Conservation (phyloP, 2,888 invertebrate genomes). For the Argynnis bischoffii region DNA sequence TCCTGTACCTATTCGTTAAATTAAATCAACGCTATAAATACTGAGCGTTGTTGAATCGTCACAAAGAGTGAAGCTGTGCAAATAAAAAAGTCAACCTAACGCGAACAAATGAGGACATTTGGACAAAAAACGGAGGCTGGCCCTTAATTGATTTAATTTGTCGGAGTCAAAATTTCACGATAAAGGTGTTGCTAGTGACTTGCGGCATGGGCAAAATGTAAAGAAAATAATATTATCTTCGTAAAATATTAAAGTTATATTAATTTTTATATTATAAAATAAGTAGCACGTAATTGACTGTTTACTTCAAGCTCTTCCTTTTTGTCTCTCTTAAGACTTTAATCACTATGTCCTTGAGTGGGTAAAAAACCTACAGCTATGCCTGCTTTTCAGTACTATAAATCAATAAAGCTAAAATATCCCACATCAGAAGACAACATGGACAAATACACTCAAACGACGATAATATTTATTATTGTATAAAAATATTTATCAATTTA, state of each 20-base stretch:
- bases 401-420: too few species aligned
- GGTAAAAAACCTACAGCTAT: too few species aligned
- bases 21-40: slow-evolving; percentile 41
- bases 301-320: too few species aligned
- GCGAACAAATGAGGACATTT: slow-evolving; percentile 70
- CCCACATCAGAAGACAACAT: too few species aligned
- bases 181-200: slow-evolving; percentile 49
- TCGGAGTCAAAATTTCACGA: slow-evolving; percentile 66
- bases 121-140: slow-evolving; percentile 62
- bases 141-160: slow-evolving; percentile 80
- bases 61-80: slow-evolving; percentile 42
- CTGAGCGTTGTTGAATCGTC: slow-evolving; percentile 38
- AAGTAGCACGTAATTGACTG: too few species aligned
- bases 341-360: too few species aligned
- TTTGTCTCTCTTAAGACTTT: too few species aligned
- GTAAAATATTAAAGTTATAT: background rate
- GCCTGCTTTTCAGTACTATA: too few species aligned
- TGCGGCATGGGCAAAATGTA: background rate
- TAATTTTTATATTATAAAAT: too few species aligned
- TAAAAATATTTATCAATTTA: too few species aligned
- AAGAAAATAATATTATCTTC: background rate
- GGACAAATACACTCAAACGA: too few species aligned
- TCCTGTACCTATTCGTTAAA: slow-evolving; percentile 35
- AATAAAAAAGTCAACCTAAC: slow-evolving; percentile 64
- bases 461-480: too few species aligned